phyloP scores from a whole-genome alignment of 1,140 invertebrate genomes.

The Drosophila pachea region DNA sequence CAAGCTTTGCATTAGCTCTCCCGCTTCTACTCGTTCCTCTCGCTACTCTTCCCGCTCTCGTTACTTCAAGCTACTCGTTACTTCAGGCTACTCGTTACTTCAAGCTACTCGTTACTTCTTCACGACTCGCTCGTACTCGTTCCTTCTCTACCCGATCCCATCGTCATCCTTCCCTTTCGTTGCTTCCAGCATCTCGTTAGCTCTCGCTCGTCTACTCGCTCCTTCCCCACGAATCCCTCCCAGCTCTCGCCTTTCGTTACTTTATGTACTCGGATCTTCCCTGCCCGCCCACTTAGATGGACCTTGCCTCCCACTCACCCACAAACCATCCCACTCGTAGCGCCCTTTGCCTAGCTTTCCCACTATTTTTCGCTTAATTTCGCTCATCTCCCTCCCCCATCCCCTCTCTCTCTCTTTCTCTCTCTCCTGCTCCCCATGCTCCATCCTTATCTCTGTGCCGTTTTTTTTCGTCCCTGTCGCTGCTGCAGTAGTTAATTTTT shows the following conservation, averaged over 20 bases:
- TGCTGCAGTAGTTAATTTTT: constrained; percentile 21
- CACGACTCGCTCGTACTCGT: neutral
- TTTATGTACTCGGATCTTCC: too few species aligned
- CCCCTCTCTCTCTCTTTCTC: too few species aligned
- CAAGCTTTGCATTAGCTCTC: too few species aligned
- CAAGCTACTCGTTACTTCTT: neutral
- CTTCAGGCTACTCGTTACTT: neutral
- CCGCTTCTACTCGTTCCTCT: neutral
- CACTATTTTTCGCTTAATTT: neutral
- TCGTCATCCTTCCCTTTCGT: neutral
- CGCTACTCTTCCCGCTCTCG: neutral
- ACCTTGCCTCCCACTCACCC: neutral
- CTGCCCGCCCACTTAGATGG: neutral
- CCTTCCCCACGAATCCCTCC: too few species aligned
- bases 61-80: neutral
- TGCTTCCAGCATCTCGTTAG: too few species aligned
- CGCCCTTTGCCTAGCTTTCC: too few species aligned
- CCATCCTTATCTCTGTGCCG: too few species aligned
- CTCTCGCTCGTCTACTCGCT: too few species aligned
- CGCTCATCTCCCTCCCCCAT: neutral
- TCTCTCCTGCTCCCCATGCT: neutral
- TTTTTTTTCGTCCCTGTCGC: neutral
- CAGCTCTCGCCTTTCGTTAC: too few species aligned
- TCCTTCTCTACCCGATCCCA: neutral
- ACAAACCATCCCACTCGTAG: too few species aligned